Evolutionary conservation across 2,113 vertebrate genomes (phyloP).

Genomic region (Pomatostomus ruficeps): DNA sequence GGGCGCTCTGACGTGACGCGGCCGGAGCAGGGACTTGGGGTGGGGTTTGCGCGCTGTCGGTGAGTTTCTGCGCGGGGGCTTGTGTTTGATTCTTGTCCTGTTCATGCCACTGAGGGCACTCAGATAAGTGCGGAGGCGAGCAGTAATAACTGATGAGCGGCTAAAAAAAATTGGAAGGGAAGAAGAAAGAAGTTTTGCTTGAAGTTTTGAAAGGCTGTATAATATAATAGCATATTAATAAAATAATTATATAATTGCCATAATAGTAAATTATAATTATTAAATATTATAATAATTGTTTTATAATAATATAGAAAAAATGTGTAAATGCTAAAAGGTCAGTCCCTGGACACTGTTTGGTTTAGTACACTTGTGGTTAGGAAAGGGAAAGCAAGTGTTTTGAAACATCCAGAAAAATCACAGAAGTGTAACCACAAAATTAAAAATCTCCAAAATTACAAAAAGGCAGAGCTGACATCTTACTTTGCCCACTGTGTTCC

Average conservation of each 20-base stretch:
- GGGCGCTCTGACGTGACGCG: neutral
- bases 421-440: neutral
- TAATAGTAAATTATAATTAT: too few species aligned
- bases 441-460: fast-evolving
- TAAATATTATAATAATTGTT: neutral
- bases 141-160: too few species aligned
- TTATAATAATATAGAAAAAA: neutral
- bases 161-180: neutral
- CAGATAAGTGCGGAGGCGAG: neutral
- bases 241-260: neutral
- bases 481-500: neutral
- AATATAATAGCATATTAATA: neutral
- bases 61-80: fast-evolving
- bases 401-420: neutral
- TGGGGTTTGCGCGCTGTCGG: neutral
- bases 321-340: neutral
- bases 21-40: fast-evolving
- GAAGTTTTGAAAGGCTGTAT: neutral
- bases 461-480: neutral
- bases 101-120: neutral
- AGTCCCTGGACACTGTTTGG: neutral
- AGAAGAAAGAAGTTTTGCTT: neutral
- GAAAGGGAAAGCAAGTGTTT: neutral
- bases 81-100: fast-evolving
- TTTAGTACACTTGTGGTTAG: neutral